Conservation (phyloP, 2,113 vertebrate genomes). For the Strigops habroptila region DNA sequence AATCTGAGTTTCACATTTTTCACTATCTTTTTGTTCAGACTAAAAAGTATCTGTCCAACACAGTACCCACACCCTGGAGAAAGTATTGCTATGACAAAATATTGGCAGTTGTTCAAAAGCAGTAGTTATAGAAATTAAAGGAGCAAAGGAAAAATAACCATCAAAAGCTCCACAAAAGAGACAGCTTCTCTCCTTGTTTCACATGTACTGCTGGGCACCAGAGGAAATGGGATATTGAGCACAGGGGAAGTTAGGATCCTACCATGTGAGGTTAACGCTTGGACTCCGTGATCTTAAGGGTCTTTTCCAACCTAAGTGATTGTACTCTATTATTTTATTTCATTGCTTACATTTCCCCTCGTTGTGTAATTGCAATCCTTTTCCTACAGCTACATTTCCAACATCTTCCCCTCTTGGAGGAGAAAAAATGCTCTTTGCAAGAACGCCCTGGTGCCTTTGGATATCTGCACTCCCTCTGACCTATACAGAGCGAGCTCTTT, state of each 20-base stretch:
- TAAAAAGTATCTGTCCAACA: background rate
- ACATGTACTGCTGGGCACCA: background rate
- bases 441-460: background rate
- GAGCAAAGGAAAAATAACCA: too few species aligned
- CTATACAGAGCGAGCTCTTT: background rate
- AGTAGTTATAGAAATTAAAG: background rate
- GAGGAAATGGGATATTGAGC: background rate
- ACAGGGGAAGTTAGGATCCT: background rate
- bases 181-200: background rate
- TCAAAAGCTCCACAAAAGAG: background rate
- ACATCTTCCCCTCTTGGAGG: background rate
- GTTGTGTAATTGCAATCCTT: background rate
- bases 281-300: background rate
- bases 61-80: background rate
- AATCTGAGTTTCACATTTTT: background rate
- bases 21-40: background rate
- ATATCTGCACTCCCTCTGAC: background rate
- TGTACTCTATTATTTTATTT: background rate
- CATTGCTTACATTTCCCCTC: background rate
- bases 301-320: background rate
- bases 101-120: rapidly evolving
- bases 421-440: background rate
- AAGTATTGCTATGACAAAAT: background rate
- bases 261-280: rapidly evolving
- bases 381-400: background rate